Conservation (phyloP, 2,113 vertebrate genomes). For the human (Homo sapiens) region DNA sequence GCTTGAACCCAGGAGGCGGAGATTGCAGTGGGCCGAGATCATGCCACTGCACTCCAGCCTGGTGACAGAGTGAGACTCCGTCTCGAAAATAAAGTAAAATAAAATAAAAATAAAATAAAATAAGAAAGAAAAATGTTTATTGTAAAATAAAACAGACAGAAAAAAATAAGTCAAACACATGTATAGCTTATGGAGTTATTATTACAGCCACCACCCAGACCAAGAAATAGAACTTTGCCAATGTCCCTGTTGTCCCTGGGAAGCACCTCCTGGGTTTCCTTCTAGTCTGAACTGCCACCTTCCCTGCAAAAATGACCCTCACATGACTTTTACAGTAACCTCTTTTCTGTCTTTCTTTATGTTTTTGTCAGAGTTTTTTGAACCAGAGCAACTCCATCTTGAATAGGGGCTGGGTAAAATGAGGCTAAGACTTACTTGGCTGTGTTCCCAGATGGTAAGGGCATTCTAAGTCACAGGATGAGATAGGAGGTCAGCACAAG, state of each 20-base stretch:
- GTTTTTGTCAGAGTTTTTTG: background rate
- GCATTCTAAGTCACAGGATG: too few relatives aligned
- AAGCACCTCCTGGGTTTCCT: background rate
- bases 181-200: background rate
- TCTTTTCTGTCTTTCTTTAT: background rate
- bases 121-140: background rate
- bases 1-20: background rate
- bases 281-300: background rate
- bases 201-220: background rate
- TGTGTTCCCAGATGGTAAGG: too few relatives aligned
- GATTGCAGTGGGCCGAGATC: background rate
- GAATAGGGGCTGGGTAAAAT: too few relatives aligned
- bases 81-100: background rate
- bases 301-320: background rate
- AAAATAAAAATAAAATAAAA: too few relatives aligned
- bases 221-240: background rate
- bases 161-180: background rate
- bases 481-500: too few relatives aligned
- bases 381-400: too few relatives aligned
- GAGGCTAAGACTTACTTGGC: too few relatives aligned
- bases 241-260: background rate
- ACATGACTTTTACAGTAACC: background rate
- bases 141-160: background rate
- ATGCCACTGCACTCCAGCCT: background rate
- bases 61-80: background rate